Base-by-base conservation (phyloP, 1,140 invertebrate genomes). In the Hypothenemus hampei region DNA sequence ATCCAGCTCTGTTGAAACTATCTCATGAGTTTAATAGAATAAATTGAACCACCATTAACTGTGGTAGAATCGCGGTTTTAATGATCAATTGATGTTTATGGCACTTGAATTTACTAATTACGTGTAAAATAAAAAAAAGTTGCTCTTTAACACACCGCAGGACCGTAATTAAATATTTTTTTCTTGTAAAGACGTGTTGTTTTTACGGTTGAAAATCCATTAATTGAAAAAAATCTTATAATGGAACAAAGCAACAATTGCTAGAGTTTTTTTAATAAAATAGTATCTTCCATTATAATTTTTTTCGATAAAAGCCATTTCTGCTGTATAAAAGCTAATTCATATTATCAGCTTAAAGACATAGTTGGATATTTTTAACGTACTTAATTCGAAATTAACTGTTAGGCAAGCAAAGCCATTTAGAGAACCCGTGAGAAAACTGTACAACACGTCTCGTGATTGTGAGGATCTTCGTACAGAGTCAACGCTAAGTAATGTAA, bases 401-500 rank as follows among this genome's bases (percentile, higher is more conserved):
- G 50, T 53, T 53, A 45, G 50, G 23, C 29, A 43, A 43, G 50
- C 50, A 53, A 53, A 52, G 24, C 50, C 50, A 43, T 53, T 49
- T 49, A 43, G 41, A 43, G 39, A 53, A 36, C 37, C 50, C 50
- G 50, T 53, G 50, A 53, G 50, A 53, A 53, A 53, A 53, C 39
- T 18, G 23, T 53, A 53, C 11, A 36, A 18, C 20, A 33, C 50
- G 36, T 53, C 50, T 53, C 50, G 50, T 45, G 50, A 53, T 35
- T 44, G 21, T 36, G 19, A 45, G 23, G 31, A 43, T 41, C 10
- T 26, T 45, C 50, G 20, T 53, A 53, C 50, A 41, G 37, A 53
- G 50, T 24, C 29, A 43, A 45, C 37, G 37, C 45, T 31, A 44
- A 53, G 41, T 53, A 53, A 53, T 53, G 50, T 53, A 53, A 53